phyloP scores from a whole-genome alignment of 2,113 vertebrate species.

The Mesitornis unicolor region DNA sequence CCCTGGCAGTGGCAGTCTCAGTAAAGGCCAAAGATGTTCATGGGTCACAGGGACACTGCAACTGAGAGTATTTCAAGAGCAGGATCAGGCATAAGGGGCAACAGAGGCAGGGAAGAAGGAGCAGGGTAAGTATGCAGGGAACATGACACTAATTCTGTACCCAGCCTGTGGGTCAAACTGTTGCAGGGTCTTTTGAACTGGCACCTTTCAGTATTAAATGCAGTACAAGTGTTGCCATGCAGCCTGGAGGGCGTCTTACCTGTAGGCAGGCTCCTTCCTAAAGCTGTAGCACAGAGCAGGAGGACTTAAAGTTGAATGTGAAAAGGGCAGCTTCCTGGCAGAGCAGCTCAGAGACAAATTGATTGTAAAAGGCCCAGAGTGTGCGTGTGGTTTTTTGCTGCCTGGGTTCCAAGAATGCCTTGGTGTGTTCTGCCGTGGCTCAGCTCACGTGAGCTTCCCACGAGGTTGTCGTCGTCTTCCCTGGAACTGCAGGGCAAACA shows the following conservation, averaged over 20 bases:
- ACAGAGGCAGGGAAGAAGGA: not conserved
- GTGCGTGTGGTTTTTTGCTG: not conserved
- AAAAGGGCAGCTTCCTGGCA: constrained; percentile 24
- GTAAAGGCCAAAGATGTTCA: constrained; percentile 31
- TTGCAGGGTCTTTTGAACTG: not conserved
- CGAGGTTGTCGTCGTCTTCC: not conserved
- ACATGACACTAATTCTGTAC: not conserved
- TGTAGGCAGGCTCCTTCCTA: not conserved
- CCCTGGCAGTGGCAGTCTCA: not conserved
- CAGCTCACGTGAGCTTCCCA: not conserved
- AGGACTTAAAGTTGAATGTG: constrained; percentile 38
- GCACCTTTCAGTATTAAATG: constrained; percentile 26
- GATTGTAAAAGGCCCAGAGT: constrained; percentile 17
- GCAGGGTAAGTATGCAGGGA: not conserved
- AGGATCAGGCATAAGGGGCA: not conserved
- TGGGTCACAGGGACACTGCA: not conserved
- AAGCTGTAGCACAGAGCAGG: not conserved
- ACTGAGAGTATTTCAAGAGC: not conserved
- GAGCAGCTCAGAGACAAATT: not conserved
- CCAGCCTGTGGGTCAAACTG: not conserved
- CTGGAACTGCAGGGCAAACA: not conserved
- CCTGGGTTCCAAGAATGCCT: not conserved
- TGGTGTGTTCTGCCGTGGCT: not conserved
- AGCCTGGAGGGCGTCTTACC: not conserved
- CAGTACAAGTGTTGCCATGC: not conserved